Conservation (phyloP, 2,113 vertebrate species). For the Sardina pilchardus region DNA sequence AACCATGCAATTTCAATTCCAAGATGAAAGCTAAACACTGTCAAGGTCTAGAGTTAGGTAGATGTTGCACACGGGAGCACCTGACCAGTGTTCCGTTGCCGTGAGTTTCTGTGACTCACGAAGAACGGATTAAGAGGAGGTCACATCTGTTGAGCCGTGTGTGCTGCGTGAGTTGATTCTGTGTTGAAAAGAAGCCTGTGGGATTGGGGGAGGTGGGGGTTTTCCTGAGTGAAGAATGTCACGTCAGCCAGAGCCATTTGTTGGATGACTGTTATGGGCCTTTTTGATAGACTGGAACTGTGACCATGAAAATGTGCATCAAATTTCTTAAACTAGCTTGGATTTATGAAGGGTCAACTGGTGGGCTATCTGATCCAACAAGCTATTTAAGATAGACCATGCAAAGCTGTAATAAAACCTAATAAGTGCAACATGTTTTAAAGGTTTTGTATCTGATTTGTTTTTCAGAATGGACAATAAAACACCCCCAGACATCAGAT, state of each 20-base stretch:
- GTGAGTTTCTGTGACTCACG: neutral
- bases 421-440: neutral
- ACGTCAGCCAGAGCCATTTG: neutral
- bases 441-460: neutral
- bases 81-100: neutral
- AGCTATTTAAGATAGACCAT: too few relatives aligned
- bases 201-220: neutral
- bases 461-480: constrained; percentile 64
- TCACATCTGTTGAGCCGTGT: neutral
- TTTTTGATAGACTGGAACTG: neutral
- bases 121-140: neutral
- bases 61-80: neutral
- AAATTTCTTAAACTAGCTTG: too few relatives aligned
- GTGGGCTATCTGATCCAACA: too few relatives aligned
- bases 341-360: too few relatives aligned
- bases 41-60: neutral
- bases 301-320: neutral
- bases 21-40: neutral
- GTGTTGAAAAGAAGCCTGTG: neutral
- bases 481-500: constrained; percentile 45
- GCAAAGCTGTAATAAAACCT: too few relatives aligned
- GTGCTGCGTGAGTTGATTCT: neutral
- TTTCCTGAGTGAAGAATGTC: neutral
- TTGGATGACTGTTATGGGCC: neutral
- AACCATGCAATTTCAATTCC: neutral